phyloP scores from a whole-genome alignment of 35 echinoderm and acorn worm species.

The Eucidaris tribuloides region DNA sequence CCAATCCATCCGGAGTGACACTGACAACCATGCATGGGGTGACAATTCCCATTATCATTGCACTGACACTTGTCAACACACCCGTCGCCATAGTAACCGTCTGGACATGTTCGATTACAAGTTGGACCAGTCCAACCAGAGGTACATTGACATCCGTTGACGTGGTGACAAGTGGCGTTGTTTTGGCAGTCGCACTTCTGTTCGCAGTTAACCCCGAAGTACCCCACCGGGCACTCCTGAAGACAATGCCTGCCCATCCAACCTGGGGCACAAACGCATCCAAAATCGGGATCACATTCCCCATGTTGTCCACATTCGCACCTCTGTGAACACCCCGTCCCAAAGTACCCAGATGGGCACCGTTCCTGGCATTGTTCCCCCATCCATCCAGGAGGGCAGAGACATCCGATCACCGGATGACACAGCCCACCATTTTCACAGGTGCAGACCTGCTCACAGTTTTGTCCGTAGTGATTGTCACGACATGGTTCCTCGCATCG shows the following conservation, averaged over 20 bases:
- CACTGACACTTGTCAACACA: constrained; percentile 69
- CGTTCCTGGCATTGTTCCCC: constrained; percentile 44
- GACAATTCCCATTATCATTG: constrained; percentile 45
- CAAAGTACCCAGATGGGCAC: constrained; percentile 55
- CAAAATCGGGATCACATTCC: constrained; percentile 28
- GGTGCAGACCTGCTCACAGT: constrained; percentile 57
- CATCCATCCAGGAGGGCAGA: constrained; percentile 69
- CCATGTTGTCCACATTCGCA: constrained; percentile 77
- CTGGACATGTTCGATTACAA: constrained; percentile 34
- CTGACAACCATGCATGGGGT: constrained; percentile 40
- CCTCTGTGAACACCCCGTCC: constrained; percentile 38
- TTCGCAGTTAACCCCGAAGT: constrained; percentile 63
- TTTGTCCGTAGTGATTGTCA: constrained; percentile 41
- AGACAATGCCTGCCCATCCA: constrained; percentile 71
- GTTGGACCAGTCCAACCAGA: constrained; percentile 55
- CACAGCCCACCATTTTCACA: constrained; percentile 77
- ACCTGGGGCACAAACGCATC: constrained; percentile 76
- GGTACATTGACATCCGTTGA: constrained; percentile 62
- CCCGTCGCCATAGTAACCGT: constrained; percentile 33
- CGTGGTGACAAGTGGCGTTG: constrained; percentile 49
- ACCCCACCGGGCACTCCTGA: constrained; percentile 42
- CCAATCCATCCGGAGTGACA: constrained; percentile 80
- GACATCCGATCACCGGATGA: constrained; percentile 72
- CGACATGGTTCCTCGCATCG: constrained; percentile 53
- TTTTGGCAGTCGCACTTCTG: constrained; percentile 74